Percentiles rank a stretch among this genome's conserved stretches.
phyloP scores from a whole-genome alignment of 2,113 vertebrate species.

The Corydoras maculifer region DNA sequence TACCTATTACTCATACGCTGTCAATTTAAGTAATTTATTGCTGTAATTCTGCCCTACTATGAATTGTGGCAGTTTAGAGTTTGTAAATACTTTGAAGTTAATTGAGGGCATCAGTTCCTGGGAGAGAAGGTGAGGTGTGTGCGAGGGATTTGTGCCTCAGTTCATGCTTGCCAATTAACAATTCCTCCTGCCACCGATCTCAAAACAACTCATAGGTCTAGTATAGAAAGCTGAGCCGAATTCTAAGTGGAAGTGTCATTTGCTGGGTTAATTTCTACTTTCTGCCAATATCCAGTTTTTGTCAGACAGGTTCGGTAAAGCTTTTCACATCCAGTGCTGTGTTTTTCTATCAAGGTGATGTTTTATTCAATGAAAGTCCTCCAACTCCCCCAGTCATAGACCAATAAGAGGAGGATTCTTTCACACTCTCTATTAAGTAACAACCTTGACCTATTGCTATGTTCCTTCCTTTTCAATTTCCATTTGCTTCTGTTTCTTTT shows the following conservation, averaged over 20 bases:
- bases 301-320: neutral
- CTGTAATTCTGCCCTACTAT: constrained; percentile 41
- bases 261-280: constrained; percentile 22
- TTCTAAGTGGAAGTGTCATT: constrained; percentile 8
- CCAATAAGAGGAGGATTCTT: neutral
- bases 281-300: constrained; percentile 1
- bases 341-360: neutral
- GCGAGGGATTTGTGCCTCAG: constrained; percentile 24
- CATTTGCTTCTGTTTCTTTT: constrained; percentile 32
- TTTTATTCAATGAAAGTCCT: constrained; percentile 19
- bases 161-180: constrained; percentile 38
- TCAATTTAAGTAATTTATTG: constrained; percentile 52
- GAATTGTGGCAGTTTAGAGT: constrained; percentile 44
- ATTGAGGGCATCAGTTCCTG: constrained; percentile 45
- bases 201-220: constrained; percentile 29
- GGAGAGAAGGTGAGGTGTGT: constrained; percentile 29
- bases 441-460: constrained; percentile 23
- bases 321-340: neutral
- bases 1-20: constrained; percentile 49
- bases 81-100: constrained; percentile 50
- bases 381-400: neutral
- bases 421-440: constrained; percentile 24
- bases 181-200: constrained; percentile 33
- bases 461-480: constrained; percentile 38
- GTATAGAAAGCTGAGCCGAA: constrained; percentile 4